Conservation (phyloP, 1,140 invertebrate genomes). For the Lepidurus arcticus region DNA sequence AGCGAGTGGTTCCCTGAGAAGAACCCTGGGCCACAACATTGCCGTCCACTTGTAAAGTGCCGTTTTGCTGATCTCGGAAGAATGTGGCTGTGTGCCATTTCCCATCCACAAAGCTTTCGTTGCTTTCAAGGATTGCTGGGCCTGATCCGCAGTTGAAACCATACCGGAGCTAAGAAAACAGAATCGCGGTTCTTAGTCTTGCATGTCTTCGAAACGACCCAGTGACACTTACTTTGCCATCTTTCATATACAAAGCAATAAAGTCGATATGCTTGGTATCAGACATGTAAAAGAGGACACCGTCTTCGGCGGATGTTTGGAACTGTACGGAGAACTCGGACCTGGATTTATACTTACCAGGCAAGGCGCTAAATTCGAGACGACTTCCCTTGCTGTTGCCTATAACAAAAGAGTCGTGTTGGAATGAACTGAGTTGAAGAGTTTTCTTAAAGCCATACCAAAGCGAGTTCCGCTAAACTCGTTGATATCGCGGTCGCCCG, state of each 20-base stretch:
- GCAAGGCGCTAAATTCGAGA: constrained; percentile 60
- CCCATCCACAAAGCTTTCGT: constrained; percentile 66
- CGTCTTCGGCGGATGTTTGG: constrained; percentile 67
- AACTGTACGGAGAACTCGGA: constrained; percentile 75
- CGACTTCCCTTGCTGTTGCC: constrained; percentile 65
- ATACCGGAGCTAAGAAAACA: constrained; percentile 54
- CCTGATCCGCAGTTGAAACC: constrained; percentile 67
- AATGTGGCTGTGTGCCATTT: constrained; percentile 75
- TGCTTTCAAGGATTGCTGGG: constrained; percentile 52
- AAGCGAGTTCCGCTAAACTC: constrained; percentile 48
- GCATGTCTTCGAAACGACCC: not conserved
- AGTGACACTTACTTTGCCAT: constrained; percentile 60
- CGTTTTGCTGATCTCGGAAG: constrained; percentile 52
- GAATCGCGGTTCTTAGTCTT: not conserved
- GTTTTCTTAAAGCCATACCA: constrained; percentile 42
- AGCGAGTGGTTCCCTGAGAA: constrained; percentile 49
- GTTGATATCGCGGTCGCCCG: constrained; percentile 42
- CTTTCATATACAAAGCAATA: constrained; percentile 70
- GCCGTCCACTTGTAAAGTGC: constrained; percentile 63
- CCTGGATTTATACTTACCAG: constrained; percentile 43
- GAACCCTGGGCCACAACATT: constrained; percentile 51
- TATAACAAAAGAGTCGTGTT: constrained; percentile 38
- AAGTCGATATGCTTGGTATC: constrained; percentile 64
- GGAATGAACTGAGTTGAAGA: not conserved
- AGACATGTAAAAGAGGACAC: constrained; percentile 77